phyloP scores from a whole-genome alignment of 2,797 vertebrate species.

The Tiaroga cobitis region DNA sequence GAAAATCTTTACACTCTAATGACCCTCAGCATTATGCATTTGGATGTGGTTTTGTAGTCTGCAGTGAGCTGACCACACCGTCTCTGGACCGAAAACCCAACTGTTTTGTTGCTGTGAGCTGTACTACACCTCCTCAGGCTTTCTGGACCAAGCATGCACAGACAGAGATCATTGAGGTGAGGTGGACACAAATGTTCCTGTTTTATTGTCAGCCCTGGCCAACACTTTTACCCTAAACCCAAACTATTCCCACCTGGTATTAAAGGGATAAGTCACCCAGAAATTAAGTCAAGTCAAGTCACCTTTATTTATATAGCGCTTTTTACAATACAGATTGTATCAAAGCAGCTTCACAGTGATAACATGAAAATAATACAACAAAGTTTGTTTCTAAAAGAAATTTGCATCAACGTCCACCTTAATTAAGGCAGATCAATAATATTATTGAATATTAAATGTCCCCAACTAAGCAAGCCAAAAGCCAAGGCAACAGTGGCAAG shows the following conservation, averaged over 20 bases:
- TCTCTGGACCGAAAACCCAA: slow-evolving; percentile 95
- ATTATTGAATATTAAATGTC: no score
- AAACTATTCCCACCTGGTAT: not conserved
- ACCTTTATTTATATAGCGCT: no score
- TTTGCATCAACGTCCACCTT: no score
- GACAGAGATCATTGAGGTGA: slow-evolving; percentile 98
- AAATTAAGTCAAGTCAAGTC: no score
- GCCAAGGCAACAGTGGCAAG: no score
- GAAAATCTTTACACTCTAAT: slow-evolving; percentile 45
- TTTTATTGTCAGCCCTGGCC: not conserved
- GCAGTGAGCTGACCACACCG: slow-evolving; percentile 90
- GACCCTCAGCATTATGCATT: slow-evolving; percentile 32
- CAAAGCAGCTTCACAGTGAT: no score
- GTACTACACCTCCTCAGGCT: slow-evolving; percentile 95
- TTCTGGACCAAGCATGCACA: slow-evolving; percentile 99
- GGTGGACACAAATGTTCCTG: not conserved
- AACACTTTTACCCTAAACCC: not conserved
- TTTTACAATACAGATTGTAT: no score
- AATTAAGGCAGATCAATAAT: no score
- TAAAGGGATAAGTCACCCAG: not conserved
- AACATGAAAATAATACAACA: no score
- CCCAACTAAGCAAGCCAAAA: no score
- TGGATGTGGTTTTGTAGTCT: slow-evolving; percentile 76
- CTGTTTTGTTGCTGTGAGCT: slow-evolving; percentile 96
- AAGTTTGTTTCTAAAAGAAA: no score